These are phyloP conservation scores for Montipora sp. DNA, from an alignment of 64 coral and sea anemone genomes.

Conservation along the genomic window DNA sequence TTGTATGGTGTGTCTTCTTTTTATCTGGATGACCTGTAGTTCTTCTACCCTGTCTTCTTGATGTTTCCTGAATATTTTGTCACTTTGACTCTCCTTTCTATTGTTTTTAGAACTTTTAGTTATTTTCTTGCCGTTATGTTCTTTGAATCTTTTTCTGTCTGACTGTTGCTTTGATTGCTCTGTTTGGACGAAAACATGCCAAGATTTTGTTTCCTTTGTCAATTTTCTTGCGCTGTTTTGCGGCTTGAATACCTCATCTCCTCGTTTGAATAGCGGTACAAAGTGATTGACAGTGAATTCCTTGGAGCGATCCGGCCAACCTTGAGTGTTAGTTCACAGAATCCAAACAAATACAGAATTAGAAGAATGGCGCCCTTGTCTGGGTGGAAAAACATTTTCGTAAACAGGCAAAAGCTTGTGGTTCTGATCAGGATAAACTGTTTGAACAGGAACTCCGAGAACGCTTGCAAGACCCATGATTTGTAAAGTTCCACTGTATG, in stretches of 20 bases:
- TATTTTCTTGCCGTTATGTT: not conserved
- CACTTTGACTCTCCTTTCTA: not conserved
- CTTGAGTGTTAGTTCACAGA: slow-evolving; percentile 10
- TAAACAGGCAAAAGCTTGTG: slow-evolving; percentile 20
- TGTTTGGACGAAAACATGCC: not conserved
- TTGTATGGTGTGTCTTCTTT: not conserved
- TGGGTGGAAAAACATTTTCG: slow-evolving; percentile 51
- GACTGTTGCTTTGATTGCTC: not conserved
- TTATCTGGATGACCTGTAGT: not conserved
- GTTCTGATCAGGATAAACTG: slow-evolving; percentile 54
- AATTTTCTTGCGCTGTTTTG: not conserved
- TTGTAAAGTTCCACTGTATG: slow-evolving; percentile 13
- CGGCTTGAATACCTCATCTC: not conserved
- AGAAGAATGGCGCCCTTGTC: not conserved
- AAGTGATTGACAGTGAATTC: slow-evolving; percentile 47
- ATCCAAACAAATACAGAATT: slow-evolving; percentile 1
- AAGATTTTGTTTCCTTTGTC: not conserved
- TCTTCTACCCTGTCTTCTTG: not conserved
- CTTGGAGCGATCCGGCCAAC: slow-evolving; percentile 42
- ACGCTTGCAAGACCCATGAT: slow-evolving; percentile 68
- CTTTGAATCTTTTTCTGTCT: not conserved
- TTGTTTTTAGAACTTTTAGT: not conserved
- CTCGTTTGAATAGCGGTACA: not conserved
- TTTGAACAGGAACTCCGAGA: slow-evolving; percentile 37
- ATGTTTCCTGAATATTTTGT: not conserved